Conservation (phyloP, 2,113 vertebrate species). For the Antechinus stuartii region DNA sequence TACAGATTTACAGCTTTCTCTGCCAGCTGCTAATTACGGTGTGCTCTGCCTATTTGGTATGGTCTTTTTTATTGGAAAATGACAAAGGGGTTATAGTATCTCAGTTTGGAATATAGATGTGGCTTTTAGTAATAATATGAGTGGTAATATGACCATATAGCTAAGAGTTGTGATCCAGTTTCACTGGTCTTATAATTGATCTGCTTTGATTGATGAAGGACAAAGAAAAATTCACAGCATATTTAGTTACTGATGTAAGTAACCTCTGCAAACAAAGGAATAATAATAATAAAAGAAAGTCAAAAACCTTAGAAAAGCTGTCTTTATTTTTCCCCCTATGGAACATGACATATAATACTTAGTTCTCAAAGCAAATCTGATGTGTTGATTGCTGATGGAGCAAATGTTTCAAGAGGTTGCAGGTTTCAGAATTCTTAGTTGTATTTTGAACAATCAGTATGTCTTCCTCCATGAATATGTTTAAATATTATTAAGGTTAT, state of each 20-base stretch:
- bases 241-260: constrained; percentile 83
- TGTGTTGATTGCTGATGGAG: constrained; percentile 75
- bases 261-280: constrained; percentile 84
- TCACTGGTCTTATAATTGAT: constrained; percentile 86
- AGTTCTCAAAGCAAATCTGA: constrained; percentile 75
- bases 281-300: constrained; percentile 73
- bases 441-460: constrained; percentile 63
- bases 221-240: constrained; percentile 83
- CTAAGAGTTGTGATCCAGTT: constrained; percentile 86
- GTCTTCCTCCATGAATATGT: constrained; percentile 61
- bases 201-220: constrained; percentile 87
- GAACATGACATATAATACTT: constrained; percentile 79
- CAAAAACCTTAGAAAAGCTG: constrained; percentile 60
- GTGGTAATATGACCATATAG: constrained; percentile 84
- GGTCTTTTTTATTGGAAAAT: constrained; percentile 92
- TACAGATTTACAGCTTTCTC: constrained; percentile 92
- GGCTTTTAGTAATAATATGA: constrained; percentile 89
- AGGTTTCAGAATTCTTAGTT: constrained; percentile 60
- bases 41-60: constrained; percentile 92
- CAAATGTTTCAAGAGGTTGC: constrained; percentile 68
- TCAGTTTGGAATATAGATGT: constrained; percentile 91
- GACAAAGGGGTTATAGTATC: constrained; percentile 90
- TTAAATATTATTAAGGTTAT: constrained; percentile 76
- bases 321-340: constrained; percentile 68
- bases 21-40: constrained; percentile 94